Base-by-base conservation (phyloP, 2,888 invertebrate species). In the Platerodrilus igneus region DNA sequence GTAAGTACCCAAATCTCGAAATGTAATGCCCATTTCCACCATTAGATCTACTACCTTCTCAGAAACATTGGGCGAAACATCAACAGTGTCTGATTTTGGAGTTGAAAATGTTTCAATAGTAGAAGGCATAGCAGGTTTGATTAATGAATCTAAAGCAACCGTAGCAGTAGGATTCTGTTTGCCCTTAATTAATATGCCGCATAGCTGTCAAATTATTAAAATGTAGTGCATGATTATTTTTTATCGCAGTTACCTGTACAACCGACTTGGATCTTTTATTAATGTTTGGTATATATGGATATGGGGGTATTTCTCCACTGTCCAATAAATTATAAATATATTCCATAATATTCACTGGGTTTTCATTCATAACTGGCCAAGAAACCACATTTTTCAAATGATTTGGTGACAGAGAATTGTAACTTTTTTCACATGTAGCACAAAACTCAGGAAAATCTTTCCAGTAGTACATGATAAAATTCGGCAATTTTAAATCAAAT, bases 381-480 rank as follows among this genome's bases (percentile, higher is more conserved):
- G 76, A 65, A 1, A 66, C 62, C 49, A 86, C 66, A 56, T 75
- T 76, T 36, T 76, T 74, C 21, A 79, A 64, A 47, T 80, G 76
- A 1, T 64, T 66, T 2, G 75, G 71, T 0, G 71, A 69, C 20
- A 86, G 71, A 1, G 63, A 66, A 10, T 41, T 41, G 4, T 30
- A 26, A 13, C 45, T 45, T 7, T 43, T 21, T 6, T 50, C 55
- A 4, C 64, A 66, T 30, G 75, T 53, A 10, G 62, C 59, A 49
- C 77, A 79, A 6, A 78, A 68, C 2, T 70, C 64, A 0, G 94
- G 92, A 58, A 83, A 90, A 68, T 94, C 94, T 48, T 86, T 69
- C 73, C 87, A 85, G 62, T 95, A 95, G 64, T 89, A 84, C 51
- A 84, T 76, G 2, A 78, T 73, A 55, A 88, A 94, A 15, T 74